These are phyloP conservation scores for Porphyrio hochstetteri DNA, from an alignment of 2,113 vertebrate species.

Conservation along the genomic window DNA sequence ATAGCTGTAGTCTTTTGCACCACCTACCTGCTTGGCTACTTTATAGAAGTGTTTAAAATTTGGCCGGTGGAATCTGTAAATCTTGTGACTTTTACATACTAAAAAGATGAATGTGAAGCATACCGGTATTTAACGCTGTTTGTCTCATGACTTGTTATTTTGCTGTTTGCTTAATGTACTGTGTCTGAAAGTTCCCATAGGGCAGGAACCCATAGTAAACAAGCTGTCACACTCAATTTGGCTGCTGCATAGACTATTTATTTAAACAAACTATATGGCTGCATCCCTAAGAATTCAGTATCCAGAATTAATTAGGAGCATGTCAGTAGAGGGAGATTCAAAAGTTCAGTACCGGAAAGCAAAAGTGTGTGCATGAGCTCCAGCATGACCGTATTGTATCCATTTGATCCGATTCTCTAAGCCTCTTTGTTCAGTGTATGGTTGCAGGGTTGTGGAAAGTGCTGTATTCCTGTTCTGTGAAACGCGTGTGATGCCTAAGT, in stretches of 20 bases:
- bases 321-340: not conserved
- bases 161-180: constrained; percentile 1
- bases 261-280: not conserved
- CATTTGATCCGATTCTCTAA: not conserved
- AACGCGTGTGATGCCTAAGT: not conserved
- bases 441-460: not conserved
- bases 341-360: not conserved
- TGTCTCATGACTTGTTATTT: constrained; percentile 8
- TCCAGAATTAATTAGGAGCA: not conserved
- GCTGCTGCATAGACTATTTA: not conserved
- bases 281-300: not conserved
- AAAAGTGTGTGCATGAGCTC: not conserved
- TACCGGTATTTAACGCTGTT: not conserved
- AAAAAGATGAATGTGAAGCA: not conserved
- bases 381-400: not conserved
- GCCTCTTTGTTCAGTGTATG: not conserved
- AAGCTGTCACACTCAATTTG: constrained; percentile 40
- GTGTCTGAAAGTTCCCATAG: constrained; percentile 39
- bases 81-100: not conserved
- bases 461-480: not conserved
- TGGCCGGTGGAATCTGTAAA: not conserved
- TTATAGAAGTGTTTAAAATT: not conserved
- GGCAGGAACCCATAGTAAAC: constrained; percentile 21
- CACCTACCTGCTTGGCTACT: not conserved
- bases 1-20: not conserved